A percentile compares a stretch with the other conserved stretches of the same genome.
Evolutionary conservation across 2,113 vertebrate genomes (phyloP).

Genomic region (Mesembrinibis cayennensis): DNA sequence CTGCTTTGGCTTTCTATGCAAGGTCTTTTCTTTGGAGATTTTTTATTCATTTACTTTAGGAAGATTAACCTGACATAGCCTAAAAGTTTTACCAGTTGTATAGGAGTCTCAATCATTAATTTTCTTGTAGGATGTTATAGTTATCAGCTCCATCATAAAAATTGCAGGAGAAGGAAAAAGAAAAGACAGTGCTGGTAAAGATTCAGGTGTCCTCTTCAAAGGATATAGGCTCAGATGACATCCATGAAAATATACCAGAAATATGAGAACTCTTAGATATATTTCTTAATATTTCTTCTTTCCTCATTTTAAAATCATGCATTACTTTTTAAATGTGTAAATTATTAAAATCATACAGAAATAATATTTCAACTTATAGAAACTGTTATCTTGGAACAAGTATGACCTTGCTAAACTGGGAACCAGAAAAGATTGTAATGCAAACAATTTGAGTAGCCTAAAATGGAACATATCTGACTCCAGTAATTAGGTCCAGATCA

Average conservation of each 20-base stretch:
- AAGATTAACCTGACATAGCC: neutral
- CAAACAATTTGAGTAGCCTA: neutral
- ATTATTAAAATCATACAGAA: neutral
- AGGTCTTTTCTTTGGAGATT: neutral
- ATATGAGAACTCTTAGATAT: neutral
- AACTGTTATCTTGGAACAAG: neutral
- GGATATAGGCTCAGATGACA: neutral
- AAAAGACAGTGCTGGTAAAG: neutral
- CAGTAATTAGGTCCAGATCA: neutral
- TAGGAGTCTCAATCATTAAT: neutral
- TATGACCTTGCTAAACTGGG: neutral
- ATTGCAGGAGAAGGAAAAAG: neutral
- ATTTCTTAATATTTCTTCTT: neutral
- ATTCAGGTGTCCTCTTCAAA: neutral
- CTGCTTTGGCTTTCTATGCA: neutral
- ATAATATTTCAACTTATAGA: neutral
- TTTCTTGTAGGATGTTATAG: neutral
- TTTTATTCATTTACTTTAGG: neutral
- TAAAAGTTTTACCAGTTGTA: neutral
- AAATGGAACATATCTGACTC: neutral
- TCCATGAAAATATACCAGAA: neutral
- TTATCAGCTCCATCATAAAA: neutral
- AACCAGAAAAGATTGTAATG: neutral
- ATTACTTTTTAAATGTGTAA: neutral
- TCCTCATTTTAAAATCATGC: neutral